Base-by-base conservation (phyloP, 1,140 invertebrate species). In the Cephus cinctus region DNA sequence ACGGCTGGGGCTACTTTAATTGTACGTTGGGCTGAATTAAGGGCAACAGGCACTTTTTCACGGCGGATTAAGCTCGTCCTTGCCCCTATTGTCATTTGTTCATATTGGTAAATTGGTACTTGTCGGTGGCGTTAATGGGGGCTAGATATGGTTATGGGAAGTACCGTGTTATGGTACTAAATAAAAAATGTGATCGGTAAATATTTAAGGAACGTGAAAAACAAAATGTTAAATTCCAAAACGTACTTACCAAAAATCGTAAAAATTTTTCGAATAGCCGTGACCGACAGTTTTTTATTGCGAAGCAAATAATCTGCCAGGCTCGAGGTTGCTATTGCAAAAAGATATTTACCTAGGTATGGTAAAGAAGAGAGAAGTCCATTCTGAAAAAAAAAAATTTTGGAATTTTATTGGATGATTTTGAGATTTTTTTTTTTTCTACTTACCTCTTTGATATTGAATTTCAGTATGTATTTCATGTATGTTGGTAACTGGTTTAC, bases 401-500 rank as follows among this genome's bases (percentile, higher is more conserved):
- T n/a, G 23, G 40, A 16, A 18, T 15, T 47, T 40, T 40, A 18
- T 22, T 30, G n/a, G 15, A 8, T 25, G 36, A 9, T 43, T 31
- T 9, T 25, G 20, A 45, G 23, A 21, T 22, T 31, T n/a, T 18
- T 8, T n/a, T n/a, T 38, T 5, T 40, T 34, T 12, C 25, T 39
- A 22, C 18, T 27, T 71, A 92, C 90, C 73, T 86, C 78, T 74
- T 94, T 89, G 52, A 97, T 91, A 62, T 94, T 83, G 62, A 89
- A 95, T 57, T 89, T 79, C 5, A 98, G 78, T 41, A 97, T 90
- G 63, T 88, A 84, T 62, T 93, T 90, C 84, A 98, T 89, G 72
- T 95, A 98, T 0, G 89, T 94, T 5, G 96, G 96, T 44, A 98
- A 78, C 64, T 95, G 90, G 69, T 94, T 94, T 40, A 97, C 83